A percentile compares a stretch with the other conserved stretches of the same genome.
phyloP scores from a whole-genome alignment of 2,888 invertebrate species.

The Slavum lentiscoides region DNA sequence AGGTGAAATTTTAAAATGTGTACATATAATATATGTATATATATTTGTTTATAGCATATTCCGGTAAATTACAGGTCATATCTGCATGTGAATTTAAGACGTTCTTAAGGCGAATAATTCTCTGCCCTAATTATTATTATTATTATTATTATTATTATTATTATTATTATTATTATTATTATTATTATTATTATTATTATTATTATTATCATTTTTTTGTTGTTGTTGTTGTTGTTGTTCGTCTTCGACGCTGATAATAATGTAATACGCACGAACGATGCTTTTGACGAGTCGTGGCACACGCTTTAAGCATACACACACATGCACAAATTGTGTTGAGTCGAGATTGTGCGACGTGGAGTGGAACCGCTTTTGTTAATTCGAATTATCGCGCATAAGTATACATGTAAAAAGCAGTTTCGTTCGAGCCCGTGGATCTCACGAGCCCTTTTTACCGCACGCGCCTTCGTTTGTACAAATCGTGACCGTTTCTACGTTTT shows the following conservation, averaged over 20 bases:
- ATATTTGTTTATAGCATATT: too few relatives aligned
- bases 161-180: not conserved
- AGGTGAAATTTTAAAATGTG: too few relatives aligned
- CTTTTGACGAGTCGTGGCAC: constrained; percentile 12
- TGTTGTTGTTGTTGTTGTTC: not conserved
- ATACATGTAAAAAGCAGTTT: not conserved
- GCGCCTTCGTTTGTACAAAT: too few relatives aligned
- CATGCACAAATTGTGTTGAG: not conserved
- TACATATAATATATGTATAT: too few relatives aligned
- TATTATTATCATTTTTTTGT: too few relatives aligned
- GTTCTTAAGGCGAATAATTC: too few relatives aligned
- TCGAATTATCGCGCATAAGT: constrained; percentile 19
- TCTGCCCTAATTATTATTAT: too few relatives aligned
- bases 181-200: not conserved
- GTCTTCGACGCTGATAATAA: not conserved
- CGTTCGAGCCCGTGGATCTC: not conserved
- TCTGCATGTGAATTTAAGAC: too few relatives aligned
- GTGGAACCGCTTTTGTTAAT: not conserved
- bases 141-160: too few relatives aligned
- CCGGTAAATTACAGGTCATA: too few relatives aligned
- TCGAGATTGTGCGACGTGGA: not conserved
- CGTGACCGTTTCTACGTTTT: too few relatives aligned
- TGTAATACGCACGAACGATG: not conserved
- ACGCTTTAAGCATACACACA: not conserved
- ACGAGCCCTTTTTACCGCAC: not conserved